phyloP scores from a whole-genome alignment of 2,888 invertebrate species.

The Scaptomyza reducta region DNA sequence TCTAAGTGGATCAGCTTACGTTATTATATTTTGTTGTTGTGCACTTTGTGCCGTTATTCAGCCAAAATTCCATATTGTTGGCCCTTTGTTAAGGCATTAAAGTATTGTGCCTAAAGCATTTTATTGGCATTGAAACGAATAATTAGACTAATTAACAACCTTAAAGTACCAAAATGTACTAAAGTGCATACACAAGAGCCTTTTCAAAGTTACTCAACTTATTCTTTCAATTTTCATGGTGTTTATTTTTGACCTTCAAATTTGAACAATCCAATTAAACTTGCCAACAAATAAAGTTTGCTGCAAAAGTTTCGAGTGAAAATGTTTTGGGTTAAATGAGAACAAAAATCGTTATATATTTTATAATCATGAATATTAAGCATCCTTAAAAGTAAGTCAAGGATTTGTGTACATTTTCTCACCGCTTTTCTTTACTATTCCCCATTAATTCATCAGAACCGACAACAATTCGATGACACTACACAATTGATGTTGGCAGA shows the following conservation, averaged over 20 bases:
- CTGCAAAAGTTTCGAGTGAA: slow-evolving; percentile 16
- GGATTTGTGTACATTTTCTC: not conserved
- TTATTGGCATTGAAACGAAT: not conserved
- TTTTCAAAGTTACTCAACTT: not conserved
- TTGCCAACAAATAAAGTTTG: slow-evolving; percentile 3
- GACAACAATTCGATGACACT: slow-evolving; percentile 25
- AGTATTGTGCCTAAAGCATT: not conserved
- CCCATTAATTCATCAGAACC: slow-evolving; percentile 11
- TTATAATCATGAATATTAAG: slow-evolving; percentile 3
- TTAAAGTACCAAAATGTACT: not conserved
- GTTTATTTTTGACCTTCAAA: slow-evolving; percentile 9
- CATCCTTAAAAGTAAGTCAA: not conserved
- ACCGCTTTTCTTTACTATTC: slow-evolving; percentile 2
- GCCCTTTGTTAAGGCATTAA: not conserved
- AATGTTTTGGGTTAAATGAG: slow-evolving; percentile 32
- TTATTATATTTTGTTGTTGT: slow-evolving; percentile 25
- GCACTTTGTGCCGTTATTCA: slow-evolving; percentile 3
- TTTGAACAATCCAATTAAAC: slow-evolving; percentile 26
- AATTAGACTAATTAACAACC: not conserved
- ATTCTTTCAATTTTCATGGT: not conserved
- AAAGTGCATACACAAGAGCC: too few species aligned
- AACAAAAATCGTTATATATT: slow-evolving; percentile 28
- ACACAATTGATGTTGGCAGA: slow-evolving; percentile 17
- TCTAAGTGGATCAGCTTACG: slow-evolving; percentile 63
- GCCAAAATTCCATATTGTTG: slow-evolving; percentile 1